A percentile compares a stretch with the other conserved stretches of the same genome.
Conservation (phyloP, 1,140 invertebrate genomes). For the Tachypleus tridentatus region DNA sequence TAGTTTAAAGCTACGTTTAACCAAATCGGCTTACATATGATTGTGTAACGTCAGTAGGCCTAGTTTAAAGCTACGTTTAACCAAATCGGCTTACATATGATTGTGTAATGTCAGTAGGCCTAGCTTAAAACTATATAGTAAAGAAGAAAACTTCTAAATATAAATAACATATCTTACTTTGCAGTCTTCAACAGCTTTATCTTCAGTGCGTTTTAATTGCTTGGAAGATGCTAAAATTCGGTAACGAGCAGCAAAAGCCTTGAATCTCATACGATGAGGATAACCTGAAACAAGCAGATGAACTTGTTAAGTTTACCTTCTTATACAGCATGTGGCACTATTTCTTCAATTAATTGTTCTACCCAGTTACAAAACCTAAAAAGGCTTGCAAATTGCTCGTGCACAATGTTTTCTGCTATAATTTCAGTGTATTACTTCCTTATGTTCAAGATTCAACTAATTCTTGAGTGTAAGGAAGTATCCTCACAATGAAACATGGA, state of each 20-base stretch:
- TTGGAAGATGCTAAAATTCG: conserved; percentile 61
- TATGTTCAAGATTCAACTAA: too few relatives aligned
- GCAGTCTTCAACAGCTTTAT: conserved; percentile 63
- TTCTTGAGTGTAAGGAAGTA: not conserved
- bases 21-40: conserved; percentile 34
- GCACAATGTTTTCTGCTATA: too few relatives aligned
- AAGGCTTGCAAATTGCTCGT: too few relatives aligned
- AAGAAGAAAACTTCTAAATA: not conserved
- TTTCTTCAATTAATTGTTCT: too few relatives aligned
- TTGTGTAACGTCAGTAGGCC: too few relatives aligned
- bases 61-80: not conserved
- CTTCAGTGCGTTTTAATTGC: conserved; percentile 55
- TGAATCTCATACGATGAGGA: conserved; percentile 85
- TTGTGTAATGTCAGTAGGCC: conserved; percentile 11
- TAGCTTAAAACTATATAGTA: not conserved
- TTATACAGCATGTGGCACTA: too few relatives aligned
- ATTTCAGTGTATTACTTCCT: too few relatives aligned
- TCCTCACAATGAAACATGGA: not conserved
- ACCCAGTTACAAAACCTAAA: too few relatives aligned
- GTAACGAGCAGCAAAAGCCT: conserved; percentile 74
- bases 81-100: conserved; percentile 38
- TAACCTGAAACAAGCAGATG: conserved; percentile 35
- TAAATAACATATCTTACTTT: conserved; percentile 41
- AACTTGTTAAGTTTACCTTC: not conserved
- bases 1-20: not conserved